phyloP scores from a whole-genome alignment of 2,113 vertebrate genomes.

The Cephalopterus ornatus region DNA sequence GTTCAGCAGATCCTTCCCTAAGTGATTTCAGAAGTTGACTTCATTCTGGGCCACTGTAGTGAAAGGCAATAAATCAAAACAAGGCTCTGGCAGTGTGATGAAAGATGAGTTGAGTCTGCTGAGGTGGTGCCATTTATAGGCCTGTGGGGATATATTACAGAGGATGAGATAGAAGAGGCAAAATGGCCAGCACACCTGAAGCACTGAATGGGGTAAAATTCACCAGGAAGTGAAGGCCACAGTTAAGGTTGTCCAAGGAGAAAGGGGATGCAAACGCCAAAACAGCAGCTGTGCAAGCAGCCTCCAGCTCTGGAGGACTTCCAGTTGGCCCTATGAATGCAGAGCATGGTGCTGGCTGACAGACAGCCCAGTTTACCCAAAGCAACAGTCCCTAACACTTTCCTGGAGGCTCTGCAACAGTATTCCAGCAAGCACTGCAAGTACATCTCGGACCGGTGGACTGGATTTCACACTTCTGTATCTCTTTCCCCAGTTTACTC shows the following conservation, averaged over 20 bases:
- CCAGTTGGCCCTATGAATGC: not conserved
- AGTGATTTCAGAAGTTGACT: constrained; percentile 51
- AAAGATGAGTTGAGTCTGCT: constrained; percentile 38
- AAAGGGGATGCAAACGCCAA: not conserved
- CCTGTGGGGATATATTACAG: not conserved
- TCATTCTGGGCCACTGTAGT: constrained; percentile 26
- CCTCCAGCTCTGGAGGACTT: constrained; percentile 1
- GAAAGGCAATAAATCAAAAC: constrained; percentile 53
- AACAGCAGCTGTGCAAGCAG: constrained; percentile 25
- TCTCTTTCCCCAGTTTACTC: not conserved
- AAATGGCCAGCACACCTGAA: constrained; percentile 1
- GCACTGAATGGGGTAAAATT: constrained; percentile 3
- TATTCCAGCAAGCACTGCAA: not conserved
- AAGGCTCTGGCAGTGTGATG: not conserved
- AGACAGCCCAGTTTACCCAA: not conserved
- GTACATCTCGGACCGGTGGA: not conserved
- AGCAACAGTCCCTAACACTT: not conserved
- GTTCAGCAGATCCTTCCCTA: constrained; percentile 55
- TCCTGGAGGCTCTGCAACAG: not conserved
- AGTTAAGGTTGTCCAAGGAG: not conserved
- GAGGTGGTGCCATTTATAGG: constrained; percentile 50
- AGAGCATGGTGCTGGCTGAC: not conserved
- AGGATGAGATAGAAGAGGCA: not conserved
- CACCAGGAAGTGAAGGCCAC: not conserved
- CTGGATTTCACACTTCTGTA: not conserved